Percentiles rank a stretch among this genome's conserved stretches.
Conservation (phyloP, 2,113 vertebrate species). For the Paratilapia polleni region DNA sequence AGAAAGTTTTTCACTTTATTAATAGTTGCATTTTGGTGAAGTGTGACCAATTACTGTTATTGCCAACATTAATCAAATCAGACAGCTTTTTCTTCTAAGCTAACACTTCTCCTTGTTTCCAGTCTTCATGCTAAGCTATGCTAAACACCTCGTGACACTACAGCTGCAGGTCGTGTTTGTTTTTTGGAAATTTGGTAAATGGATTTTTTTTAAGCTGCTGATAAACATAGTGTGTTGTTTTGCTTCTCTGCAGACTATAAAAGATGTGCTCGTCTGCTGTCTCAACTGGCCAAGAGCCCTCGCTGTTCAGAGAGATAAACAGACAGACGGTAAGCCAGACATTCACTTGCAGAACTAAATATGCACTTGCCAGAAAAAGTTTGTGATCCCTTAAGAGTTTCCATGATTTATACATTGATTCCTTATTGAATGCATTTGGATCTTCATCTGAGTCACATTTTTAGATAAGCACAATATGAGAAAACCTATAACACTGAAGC, state of each 20-base stretch:
- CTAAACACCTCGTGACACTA: conserved; percentile 13
- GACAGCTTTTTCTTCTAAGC: background rate
- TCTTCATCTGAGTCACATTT: no score
- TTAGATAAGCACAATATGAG: no score
- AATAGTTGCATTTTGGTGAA: background rate
- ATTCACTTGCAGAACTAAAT: background rate
- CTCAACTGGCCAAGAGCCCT: conserved; percentile 89
- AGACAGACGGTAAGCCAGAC: conserved; percentile 47
- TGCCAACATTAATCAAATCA: background rate
- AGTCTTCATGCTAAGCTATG: background rate
- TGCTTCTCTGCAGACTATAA: conserved; percentile 85
- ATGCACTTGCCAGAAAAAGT: background rate
- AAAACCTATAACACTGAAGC: no score
- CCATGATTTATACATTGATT: no score
- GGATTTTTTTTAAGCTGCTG: background rate
- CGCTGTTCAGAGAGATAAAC: conserved; percentile 87
- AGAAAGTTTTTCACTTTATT: background rate
- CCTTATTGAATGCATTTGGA: no score
- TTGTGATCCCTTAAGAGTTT: no score
- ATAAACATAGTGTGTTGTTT: conserved; percentile 26
- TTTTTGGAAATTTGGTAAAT: background rate
- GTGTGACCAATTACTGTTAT: background rate
- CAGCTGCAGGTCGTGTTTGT: background rate
- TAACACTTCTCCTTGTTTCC: background rate
- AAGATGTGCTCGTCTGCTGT: conserved; percentile 93